Evolutionary conservation across 2,797 vertebrate species (phyloP).

Genomic region (Semotilus atromaculatus): DNA sequence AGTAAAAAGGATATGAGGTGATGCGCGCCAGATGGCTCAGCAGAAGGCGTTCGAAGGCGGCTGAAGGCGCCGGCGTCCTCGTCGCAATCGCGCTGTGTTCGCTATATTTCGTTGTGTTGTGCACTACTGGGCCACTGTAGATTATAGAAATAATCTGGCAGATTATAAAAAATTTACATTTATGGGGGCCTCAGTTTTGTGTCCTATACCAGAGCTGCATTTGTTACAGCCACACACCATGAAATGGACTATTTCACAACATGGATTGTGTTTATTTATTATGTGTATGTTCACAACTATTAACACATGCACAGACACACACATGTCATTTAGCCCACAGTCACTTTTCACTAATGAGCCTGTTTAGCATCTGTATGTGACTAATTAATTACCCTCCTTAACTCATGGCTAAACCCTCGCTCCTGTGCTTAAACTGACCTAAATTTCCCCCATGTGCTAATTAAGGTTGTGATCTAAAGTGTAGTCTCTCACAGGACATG

Average conservation of each 20-base stretch:
- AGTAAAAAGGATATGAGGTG: too few relatives aligned
- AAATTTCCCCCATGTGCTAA: constrained; percentile 34
- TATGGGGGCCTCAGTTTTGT: background rate
- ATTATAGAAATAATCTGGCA: background rate
- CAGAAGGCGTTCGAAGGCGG: too few relatives aligned
- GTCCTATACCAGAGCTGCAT: background rate
- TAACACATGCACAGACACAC: constrained; percentile 16
- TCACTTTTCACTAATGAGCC: constrained; percentile 38
- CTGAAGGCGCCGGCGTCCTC: too few relatives aligned
- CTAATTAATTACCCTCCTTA: constrained; percentile 51
- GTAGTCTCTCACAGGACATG: constrained; percentile 31
- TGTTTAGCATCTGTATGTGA: constrained; percentile 47
- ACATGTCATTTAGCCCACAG: constrained; percentile 22
- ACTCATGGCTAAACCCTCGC: constrained; percentile 28
- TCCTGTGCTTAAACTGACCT: constrained; percentile 44
- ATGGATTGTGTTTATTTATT: constrained; percentile 14
- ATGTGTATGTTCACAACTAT: constrained; percentile 2
- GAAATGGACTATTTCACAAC: background rate
- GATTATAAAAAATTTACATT: background rate
- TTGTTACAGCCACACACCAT: constrained; percentile 13
- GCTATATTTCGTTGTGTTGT: too few relatives aligned
- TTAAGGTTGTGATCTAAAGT: constrained; percentile 39
- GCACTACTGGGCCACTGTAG: too few relatives aligned
- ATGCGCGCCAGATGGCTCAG: too few relatives aligned
- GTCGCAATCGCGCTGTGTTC: too few relatives aligned